Conservation (phyloP, 1,140 invertebrate species). For the Drosophila neocordata region DNA sequence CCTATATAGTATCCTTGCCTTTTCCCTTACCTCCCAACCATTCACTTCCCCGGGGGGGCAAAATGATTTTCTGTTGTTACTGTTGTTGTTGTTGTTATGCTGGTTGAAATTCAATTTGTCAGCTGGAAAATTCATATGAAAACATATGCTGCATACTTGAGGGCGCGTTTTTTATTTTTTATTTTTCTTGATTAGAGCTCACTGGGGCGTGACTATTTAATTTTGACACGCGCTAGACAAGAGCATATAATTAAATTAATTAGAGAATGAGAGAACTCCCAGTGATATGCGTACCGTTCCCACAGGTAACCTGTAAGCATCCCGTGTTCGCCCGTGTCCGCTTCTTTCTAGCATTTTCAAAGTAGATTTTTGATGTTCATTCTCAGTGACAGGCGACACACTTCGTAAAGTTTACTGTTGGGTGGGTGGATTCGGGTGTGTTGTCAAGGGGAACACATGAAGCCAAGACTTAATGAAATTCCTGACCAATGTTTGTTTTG, state of each 20-base stretch:
- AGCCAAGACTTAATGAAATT: conserved; percentile 67
- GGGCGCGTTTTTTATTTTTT: conserved; percentile 45
- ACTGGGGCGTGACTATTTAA: conserved; percentile 71
- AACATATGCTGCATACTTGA: conserved; percentile 69
- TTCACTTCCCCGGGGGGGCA: conserved; percentile 15
- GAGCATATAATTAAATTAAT: conserved; percentile 78
- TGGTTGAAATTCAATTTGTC: conserved; percentile 74
- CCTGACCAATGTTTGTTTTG: conserved; percentile 74
- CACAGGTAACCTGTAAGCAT: conserved; percentile 61
- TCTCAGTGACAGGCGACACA: conserved; percentile 77
- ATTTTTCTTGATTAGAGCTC: conserved; percentile 57
- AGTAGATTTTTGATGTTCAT: conserved; percentile 66
- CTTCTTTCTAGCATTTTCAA: conserved; percentile 16
- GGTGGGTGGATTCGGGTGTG: conserved; percentile 26
- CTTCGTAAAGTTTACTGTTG: conserved; percentile 45
- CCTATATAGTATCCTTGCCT: conserved; percentile 41
- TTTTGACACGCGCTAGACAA: conserved; percentile 76
- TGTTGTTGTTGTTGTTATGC: conserved; percentile 44
- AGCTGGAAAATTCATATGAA: conserved; percentile 26
- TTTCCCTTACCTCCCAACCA: no score
- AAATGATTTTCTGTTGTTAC: conserved; percentile 73
- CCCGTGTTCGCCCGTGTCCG: not conserved
- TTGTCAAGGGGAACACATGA: conserved; percentile 41
- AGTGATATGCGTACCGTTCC: conserved; percentile 33
- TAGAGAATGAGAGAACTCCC: conserved; percentile 45